A percentile compares a stretch with the other conserved stretches of the same genome.
Conservation (phyloP, 2,888 invertebrate species). For the Dolichopus griseipennis region DNA sequence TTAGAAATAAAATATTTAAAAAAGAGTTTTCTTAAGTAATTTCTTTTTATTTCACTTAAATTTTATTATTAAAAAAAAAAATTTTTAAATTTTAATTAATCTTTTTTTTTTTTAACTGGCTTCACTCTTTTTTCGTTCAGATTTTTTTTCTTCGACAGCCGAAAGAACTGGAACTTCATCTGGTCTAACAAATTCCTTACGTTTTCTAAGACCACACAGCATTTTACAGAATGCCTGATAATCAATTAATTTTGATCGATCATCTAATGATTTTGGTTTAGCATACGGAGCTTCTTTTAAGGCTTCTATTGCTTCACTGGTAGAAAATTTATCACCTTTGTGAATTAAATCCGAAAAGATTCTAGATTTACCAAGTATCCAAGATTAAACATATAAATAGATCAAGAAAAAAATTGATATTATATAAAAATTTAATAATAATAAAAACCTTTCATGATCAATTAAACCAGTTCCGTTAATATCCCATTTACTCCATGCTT, state of each 20-base stretch:
- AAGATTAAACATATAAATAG: too few species aligned
- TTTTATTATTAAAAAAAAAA: too few species aligned
- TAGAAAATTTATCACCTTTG: slow-evolving; percentile 55
- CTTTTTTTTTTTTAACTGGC: neutral
- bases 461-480: slow-evolving; percentile 53
- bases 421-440: too few species aligned
- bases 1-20: too few species aligned
- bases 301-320: slow-evolving; percentile 54
- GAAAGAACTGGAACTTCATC: neutral
- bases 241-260: slow-evolving; percentile 51
- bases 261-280: slow-evolving; percentile 44
- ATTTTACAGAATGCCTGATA: slow-evolving; percentile 55
- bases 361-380: slow-evolving; percentile 42
- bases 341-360: slow-evolving; percentile 57
- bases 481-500: slow-evolving; percentile 58
- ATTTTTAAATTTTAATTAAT: too few species aligned
- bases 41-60: too few species aligned
- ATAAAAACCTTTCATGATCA: slow-evolving; percentile 50
- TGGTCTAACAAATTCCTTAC: slow-evolving; percentile 22
- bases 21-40: too few species aligned
- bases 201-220: slow-evolving; percentile 51
- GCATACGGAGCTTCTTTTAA: slow-evolving; percentile 54
- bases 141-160: neutral
- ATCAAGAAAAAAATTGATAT: neutral
- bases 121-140: neutral